A percentile compares a stretch with the other conserved stretches of the same genome.
These are phyloP conservation scores for Himalopsyche tibetana DNA, from an alignment of 2,888 invertebrate genomes.

Conservation along the genomic window DNA sequence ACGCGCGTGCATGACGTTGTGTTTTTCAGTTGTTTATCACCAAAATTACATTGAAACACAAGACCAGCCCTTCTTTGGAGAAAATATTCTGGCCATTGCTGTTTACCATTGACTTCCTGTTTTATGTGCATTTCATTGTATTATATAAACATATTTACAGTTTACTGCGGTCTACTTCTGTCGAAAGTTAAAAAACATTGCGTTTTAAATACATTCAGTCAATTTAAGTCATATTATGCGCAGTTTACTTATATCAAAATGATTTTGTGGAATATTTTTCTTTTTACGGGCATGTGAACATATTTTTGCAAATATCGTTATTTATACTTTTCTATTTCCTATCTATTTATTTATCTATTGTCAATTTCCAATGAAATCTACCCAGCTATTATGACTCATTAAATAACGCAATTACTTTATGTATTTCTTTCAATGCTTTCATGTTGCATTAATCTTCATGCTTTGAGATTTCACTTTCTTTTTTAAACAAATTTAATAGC, in stretches of 20 bases:
- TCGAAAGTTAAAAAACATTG: conserved; percentile 6
- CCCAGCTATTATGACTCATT: background rate
- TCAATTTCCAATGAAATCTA: background rate
- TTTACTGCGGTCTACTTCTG: background rate
- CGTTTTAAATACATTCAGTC: conserved; percentile 10
- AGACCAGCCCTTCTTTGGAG: conserved; percentile 13
- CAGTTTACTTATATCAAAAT: background rate
- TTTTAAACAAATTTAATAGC: too few species aligned
- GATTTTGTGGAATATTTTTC: conserved; percentile 9
- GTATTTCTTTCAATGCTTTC: too few species aligned
- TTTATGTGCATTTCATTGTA: conserved; percentile 49
- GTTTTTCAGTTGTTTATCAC: background rate
- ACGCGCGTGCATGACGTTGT: background rate
- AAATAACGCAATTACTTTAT: too few species aligned
- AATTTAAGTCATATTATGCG: background rate
- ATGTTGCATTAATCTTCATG: too few species aligned
- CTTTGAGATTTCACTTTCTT: too few species aligned
- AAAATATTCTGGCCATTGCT: conserved; percentile 41
- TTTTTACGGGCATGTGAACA: conserved; percentile 25
- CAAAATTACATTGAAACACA: background rate
- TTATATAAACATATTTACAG: conserved; percentile 49
- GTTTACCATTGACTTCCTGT: conserved; percentile 56
- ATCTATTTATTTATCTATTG: too few species aligned
- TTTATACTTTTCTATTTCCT: background rate
- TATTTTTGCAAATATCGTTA: conserved; percentile 27